Percentiles rank a stretch among this genome's conserved stretches.
Evolutionary conservation across 2,888 invertebrate species (phyloP).

Genomic region (Parasteatoda lunata): DNA sequence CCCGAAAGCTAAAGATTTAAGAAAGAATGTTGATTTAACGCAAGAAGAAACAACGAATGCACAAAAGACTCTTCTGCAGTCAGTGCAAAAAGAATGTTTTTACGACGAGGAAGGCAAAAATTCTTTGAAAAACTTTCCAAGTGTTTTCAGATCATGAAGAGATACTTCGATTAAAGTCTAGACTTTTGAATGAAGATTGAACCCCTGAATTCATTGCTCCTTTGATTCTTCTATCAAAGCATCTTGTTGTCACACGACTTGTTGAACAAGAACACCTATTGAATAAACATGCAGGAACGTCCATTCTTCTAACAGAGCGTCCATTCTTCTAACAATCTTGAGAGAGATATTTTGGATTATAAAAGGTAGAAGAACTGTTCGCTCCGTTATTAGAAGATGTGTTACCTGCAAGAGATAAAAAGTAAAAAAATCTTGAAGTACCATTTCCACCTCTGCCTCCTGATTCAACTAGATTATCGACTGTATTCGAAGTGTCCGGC

Average conservation of each 20-base stretch:
- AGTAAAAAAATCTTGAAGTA: not conserved
- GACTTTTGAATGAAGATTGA: slow-evolving; percentile 17
- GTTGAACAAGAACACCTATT: slow-evolving; percentile 8
- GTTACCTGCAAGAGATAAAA: slow-evolving; percentile 10
- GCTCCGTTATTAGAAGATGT: slow-evolving; percentile 7
- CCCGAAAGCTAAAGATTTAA: slow-evolving; percentile 5
- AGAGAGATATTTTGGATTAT: slow-evolving; percentile 23
- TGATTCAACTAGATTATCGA: slow-evolving; percentile 10
- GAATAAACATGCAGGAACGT: not conserved
- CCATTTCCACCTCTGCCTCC: slow-evolving; percentile 17
- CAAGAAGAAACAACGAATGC: too few species aligned
- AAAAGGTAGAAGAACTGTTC: not conserved
- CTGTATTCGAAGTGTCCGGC: slow-evolving; percentile 33
- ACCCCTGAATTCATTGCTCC: not conserved
- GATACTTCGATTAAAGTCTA: not conserved
- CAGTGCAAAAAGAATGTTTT: slow-evolving; percentile 7
- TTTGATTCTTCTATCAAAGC: not conserved
- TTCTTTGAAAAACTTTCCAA: slow-evolving; percentile 4
- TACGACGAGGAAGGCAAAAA: not conserved
- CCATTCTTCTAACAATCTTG: slow-evolving; percentile 11
- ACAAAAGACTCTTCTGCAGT: not conserved
- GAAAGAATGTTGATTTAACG: not conserved
- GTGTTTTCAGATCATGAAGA: not conserved
- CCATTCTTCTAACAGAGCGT: slow-evolving; percentile 3
- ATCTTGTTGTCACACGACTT: not conserved